These are phyloP conservation scores for Xenopus tropicalis DNA, from an alignment of 2,113 vertebrate species.

Conservation along the genomic window UCB_Xtro_10.0 CM004446.2:78571501-78572000, in stretches of 20 bases:
- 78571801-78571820: background rate
- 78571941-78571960: too few species aligned
- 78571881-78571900: conserved; percentile 5
- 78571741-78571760: background rate
- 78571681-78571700: background rate
- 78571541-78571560: too few species aligned
- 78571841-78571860: background rate
- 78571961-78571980: too few species aligned
- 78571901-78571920: background rate
- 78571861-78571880: background rate
- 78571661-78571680: background rate
- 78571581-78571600: background rate
- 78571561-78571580: background rate
- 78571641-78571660: too few species aligned
- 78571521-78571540: too few species aligned
- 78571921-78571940: background rate
- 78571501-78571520: too few species aligned
- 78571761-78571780: background rate
- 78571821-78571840: background rate
- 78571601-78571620: background rate
- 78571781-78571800: background rate
- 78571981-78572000: too few species aligned
- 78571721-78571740: background rate
- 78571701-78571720: background rate
- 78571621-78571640: background rate